Evolutionary conservation across 2,113 vertebrate genomes (phyloP).

Genomic region (Corapipo altera): DNA sequence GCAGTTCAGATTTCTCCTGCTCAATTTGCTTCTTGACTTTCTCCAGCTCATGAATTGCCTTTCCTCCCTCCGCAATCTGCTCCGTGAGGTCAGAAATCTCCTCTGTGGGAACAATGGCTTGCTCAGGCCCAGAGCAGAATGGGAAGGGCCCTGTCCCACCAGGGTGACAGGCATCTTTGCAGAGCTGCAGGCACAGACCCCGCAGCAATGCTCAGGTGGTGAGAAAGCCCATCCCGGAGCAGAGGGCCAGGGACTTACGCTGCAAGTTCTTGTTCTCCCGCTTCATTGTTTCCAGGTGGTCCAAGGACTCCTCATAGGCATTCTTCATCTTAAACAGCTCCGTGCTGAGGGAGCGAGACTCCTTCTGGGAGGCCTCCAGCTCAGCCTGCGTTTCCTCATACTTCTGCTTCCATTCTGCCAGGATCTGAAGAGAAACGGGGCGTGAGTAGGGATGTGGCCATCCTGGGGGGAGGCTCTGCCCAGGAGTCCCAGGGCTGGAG

Average conservation of each 20-base stretch:
- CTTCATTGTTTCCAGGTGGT: conserved; percentile 81
- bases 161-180: background rate
- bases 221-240: no score
- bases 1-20: background rate
- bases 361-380: background rate
- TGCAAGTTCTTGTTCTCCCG: conserved; percentile 83
- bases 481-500: background rate
- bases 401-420: background rate
- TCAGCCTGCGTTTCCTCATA: background rate
- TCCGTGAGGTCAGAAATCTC: background rate
- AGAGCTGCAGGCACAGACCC: background rate
- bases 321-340: no score
- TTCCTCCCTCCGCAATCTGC: background rate
- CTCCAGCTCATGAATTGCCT: background rate
- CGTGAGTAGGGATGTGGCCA: background rate
- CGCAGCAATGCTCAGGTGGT: no score
- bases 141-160: background rate
- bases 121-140: background rate
- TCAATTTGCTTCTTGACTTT: background rate
- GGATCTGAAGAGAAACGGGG: background rate
- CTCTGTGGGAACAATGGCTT: background rate
- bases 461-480: no score
- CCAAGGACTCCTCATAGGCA: background rate
- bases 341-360: no score
- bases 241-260: conserved; percentile 59